A percentile compares a stretch with the other conserved stretches of the same genome.
These are phyloP conservation scores for Musca vetustissima DNA, from an alignment of 1,140 invertebrate species.

Conservation along the genomic window DNA sequence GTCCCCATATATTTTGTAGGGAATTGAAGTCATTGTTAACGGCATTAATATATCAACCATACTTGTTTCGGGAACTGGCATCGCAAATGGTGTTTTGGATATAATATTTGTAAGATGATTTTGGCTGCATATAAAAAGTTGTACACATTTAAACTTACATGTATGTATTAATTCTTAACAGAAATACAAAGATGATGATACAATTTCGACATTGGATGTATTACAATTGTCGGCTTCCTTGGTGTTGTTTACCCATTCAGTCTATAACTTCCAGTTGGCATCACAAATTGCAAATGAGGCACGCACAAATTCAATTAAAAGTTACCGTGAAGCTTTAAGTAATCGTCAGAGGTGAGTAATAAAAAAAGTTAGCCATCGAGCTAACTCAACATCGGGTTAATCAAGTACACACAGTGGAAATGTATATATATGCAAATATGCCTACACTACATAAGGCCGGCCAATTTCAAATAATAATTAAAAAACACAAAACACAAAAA, in stretches of 20 bases:
- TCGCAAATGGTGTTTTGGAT: slow-evolving; percentile 41
- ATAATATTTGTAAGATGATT: slow-evolving; percentile 37
- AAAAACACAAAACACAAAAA: too few species aligned
- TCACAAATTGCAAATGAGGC: slow-evolving; percentile 19
- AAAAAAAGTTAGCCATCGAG: not conserved
- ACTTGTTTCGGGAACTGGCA: slow-evolving; percentile 41
- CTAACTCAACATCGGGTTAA: too few species aligned
- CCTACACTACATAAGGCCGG: too few species aligned
- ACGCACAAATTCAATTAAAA: not conserved
- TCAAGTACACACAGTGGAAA: too few species aligned
- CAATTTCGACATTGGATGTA: slow-evolving; percentile 33
- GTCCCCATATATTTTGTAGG: slow-evolving; percentile 4
- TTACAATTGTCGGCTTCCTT: slow-evolving; percentile 43
- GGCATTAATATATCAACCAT: slow-evolving; percentile 44
- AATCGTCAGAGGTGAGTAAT: slow-evolving; percentile 26
- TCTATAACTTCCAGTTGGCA: slow-evolving; percentile 44
- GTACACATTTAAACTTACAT: too few species aligned
- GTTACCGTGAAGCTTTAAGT: slow-evolving; percentile 30
- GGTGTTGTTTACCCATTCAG: slow-evolving; percentile 44
- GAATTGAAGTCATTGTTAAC: slow-evolving; percentile 32
- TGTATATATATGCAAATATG: too few species aligned
- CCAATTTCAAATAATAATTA: too few species aligned
- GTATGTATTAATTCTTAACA: slow-evolving; percentile 15
- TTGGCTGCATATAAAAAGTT: not conserved
- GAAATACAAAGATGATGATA: slow-evolving; percentile 41